A percentile compares a stretch with the other conserved stretches of the same genome.
These are phyloP conservation scores for Mythimna impura DNA, from an alignment of 2,888 invertebrate genomes.

Conservation along the genomic window DNA sequence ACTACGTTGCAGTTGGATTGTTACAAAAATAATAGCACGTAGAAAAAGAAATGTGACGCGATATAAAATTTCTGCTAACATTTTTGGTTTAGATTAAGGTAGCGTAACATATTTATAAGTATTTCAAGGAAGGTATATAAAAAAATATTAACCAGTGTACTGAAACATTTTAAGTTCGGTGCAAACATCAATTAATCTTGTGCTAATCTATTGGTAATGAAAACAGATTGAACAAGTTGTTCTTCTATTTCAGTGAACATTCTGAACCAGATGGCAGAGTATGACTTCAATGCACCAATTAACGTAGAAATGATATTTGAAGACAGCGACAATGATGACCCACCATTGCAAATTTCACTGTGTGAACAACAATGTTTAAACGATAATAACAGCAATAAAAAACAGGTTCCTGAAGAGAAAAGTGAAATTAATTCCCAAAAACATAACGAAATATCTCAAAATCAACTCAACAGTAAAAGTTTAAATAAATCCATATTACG, in stretches of 20 bases:
- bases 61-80: too few relatives aligned
- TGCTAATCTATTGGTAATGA: not conserved
- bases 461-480: not conserved
- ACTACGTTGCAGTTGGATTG: too few relatives aligned
- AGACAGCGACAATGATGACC: slow-evolving; percentile 66
- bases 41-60: too few relatives aligned
- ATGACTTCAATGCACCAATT: slow-evolving; percentile 69
- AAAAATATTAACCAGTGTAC: too few relatives aligned
- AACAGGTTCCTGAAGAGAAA: not conserved
- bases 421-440: not conserved
- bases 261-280: slow-evolving; percentile 64
- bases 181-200: too few relatives aligned
- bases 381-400: slow-evolving; percentile 3
- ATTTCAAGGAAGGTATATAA: too few relatives aligned
- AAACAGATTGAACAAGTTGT: not conserved
- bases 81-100: too few relatives aligned
- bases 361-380: slow-evolving; percentile 14
- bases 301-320: slow-evolving; percentile 67
- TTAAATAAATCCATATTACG: slow-evolving; percentile 12
- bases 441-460: not conserved
- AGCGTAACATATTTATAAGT: too few relatives aligned
- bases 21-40: too few relatives aligned
- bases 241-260: slow-evolving; percentile 61
- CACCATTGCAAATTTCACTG: slow-evolving; percentile 7
- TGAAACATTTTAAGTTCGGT: too few relatives aligned